These are phyloP conservation scores for Sebastes steindachneri DNA, from an alignment of 2,797 vertebrate genomes.

Conservation along the genomic window DNA sequence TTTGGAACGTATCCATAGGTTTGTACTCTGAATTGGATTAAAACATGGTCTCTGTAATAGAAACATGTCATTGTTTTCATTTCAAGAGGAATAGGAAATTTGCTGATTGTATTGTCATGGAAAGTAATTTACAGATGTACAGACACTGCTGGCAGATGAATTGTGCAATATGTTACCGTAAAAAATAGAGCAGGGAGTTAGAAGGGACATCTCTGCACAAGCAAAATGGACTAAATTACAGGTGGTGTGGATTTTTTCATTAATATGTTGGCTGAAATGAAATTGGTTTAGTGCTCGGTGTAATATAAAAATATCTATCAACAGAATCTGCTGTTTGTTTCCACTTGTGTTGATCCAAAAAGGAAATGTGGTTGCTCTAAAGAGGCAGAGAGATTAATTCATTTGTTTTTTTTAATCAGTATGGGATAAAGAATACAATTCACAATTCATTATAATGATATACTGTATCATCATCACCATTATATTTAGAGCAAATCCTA, in stretches of 20 bases:
- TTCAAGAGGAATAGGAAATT: constrained; percentile 5
- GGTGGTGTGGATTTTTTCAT: not conserved
- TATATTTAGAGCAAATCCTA: constrained; percentile 11
- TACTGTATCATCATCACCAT: constrained; percentile 11
- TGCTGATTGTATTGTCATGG: not conserved
- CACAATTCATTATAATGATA: constrained; percentile 12
- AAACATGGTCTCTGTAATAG: not conserved
- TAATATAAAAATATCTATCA: constrained; percentile 5
- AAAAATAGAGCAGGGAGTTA: not conserved
- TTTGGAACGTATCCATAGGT: not conserved
- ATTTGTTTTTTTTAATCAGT: constrained; percentile 28
- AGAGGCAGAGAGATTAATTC: constrained; percentile 20
- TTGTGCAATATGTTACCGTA: constrained; percentile 11
- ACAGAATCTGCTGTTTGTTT: constrained; percentile 24
- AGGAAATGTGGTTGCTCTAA: not conserved
- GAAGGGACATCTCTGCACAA: constrained; percentile 8
- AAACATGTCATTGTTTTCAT: not conserved
- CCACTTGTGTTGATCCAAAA: constrained; percentile 7
- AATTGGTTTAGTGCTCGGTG: not conserved
- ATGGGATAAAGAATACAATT: constrained; percentile 14
- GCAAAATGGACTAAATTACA: not conserved
- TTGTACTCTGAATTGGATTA: not conserved
- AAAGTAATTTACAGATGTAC: constrained; percentile 21
- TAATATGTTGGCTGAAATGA: not conserved
- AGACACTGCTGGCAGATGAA: constrained; percentile 24